Evolutionary conservation across 2,113 vertebrate species (phyloP).

Genomic region (Platichthys flesus): DNA sequence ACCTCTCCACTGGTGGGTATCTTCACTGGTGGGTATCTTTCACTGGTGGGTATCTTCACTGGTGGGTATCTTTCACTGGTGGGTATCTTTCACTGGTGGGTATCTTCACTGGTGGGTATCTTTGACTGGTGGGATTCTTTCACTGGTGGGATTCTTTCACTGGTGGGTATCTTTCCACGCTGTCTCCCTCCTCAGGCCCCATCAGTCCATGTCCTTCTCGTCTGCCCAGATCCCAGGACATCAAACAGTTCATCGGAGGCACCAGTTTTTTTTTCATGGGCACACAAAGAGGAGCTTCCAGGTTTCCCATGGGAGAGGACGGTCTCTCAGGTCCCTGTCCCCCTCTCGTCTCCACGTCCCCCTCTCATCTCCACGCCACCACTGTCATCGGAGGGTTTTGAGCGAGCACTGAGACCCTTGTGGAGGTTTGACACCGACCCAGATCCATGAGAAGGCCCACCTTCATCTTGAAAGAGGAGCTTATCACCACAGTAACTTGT

Average conservation of each 20-base stretch:
- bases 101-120: not conserved
- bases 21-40: not conserved
- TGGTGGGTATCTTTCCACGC: conserved; percentile 1
- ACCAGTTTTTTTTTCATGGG: not conserved
- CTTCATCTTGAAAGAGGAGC: conserved; percentile 71
- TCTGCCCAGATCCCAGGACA: conserved; percentile 45
- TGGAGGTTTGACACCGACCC: conserved; percentile 44
- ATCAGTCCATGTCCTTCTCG: not conserved
- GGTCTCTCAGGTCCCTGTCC: not conserved
- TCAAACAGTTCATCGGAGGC: conserved; percentile 52
- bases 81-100: not conserved
- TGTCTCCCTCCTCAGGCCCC: not conserved
- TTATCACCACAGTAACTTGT: conserved; percentile 67
- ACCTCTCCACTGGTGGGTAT: too few relatives aligned
- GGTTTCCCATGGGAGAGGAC: conserved; percentile 62
- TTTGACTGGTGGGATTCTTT: too few relatives aligned
- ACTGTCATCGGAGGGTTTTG: conserved; percentile 61
- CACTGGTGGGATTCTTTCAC: too few relatives aligned
- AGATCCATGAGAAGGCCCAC: conserved; percentile 59
- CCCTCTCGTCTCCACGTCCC: conserved; percentile 11
- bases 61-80: too few relatives aligned
- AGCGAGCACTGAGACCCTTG: conserved; percentile 48
- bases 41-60: too few relatives aligned
- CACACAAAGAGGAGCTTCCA: conserved; percentile 5
- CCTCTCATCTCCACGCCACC: conserved; percentile 43